Evolutionary conservation across 1,140 invertebrate species (phyloP), one percentile per base, ranked within the genome.

Genomic region (Marisa cornuarietis): DNA sequence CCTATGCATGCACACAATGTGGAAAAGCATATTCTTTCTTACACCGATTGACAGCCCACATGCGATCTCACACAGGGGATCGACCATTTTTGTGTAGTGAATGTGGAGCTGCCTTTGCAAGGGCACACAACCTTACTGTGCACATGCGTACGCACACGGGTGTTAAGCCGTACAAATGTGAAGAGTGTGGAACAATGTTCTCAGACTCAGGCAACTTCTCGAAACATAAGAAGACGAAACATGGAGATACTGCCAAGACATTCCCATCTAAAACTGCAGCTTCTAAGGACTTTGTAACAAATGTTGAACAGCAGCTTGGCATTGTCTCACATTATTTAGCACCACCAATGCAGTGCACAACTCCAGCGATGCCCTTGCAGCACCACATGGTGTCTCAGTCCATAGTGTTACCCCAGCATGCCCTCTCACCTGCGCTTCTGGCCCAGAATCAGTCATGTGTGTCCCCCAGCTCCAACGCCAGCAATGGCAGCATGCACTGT

Each of bases 101-200:
- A 69, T 97, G 96, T 86, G 94, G 95, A 75, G 96, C 96, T 65
- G 76, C 81, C 7, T 82, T 82, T 54, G 71, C 72, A 9, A 74
- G 61, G 22, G 72, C 68, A 20, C 61, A 96, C 42, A 98, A 96
- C 1, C 91, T 98, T 58, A 98, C 96, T 31, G 98, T 98, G 90
- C 97, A 98, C 91, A 92, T 97, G 69, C 92, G 96, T 85, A 97
- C 98, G 88, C 96, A 98, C 90, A 96, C 76, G 24, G 97, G 97
- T 65, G 83, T 82, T 74, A 95, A 96, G 85, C 95, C 97, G 11
- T 80, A 80, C 26, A 77, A 81, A 26, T 87, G 85, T 79, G 96
- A 97, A 87, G 94, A 95, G 88, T 98, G 96, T 90, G 96, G 96
- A 11, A 95, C 95, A 65, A 94, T 95, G 88, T 98, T 98, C 22